Conservation (phyloP, 2,113 vertebrate genomes). For the Pachycephala philippinensis region DNA sequence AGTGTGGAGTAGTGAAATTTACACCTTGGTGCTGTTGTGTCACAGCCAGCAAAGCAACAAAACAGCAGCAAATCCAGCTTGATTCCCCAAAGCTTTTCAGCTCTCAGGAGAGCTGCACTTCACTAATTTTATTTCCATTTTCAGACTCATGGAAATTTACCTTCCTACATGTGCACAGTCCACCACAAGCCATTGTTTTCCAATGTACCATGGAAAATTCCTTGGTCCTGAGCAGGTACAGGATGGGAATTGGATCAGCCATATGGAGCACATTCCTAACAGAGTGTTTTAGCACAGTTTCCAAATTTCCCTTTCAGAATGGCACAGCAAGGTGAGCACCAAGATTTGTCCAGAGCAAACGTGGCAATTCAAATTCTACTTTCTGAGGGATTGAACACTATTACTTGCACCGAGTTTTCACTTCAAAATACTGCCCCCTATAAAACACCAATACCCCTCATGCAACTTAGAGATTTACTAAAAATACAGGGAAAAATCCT, state of each 20-base stretch:
- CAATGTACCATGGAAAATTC: rapidly evolving
- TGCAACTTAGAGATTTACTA: not conserved
- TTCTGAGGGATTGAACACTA: not conserved
- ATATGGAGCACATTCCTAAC: not conserved
- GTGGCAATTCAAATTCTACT: not conserved
- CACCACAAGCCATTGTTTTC: not conserved
- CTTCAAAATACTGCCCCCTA: not conserved
- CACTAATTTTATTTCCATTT: not conserved
- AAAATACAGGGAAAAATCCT: not conserved
- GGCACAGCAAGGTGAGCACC: not conserved
- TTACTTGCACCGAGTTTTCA: not conserved
- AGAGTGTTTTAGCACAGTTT: not conserved
- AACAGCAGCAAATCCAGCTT: not conserved
- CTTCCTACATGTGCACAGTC: not conserved
- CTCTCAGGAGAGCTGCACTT: not conserved
- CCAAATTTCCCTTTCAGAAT: not conserved
- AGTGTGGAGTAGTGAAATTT: rapidly evolving
- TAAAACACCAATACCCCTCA: not conserved
- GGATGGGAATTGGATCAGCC: not conserved
- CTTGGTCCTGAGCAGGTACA: not conserved
- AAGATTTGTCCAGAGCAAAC: not conserved
- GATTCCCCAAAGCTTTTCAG: not conserved
- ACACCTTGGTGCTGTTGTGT: rapidly evolving
- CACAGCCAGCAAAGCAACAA: not conserved
- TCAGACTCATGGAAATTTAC: not conserved